Percentiles rank a stretch among this genome's conserved stretches.
These are phyloP conservation scores for Agrenia bidenticulata DNA, from an alignment of 2,888 invertebrate genomes.

Conservation along the genomic window DNA sequence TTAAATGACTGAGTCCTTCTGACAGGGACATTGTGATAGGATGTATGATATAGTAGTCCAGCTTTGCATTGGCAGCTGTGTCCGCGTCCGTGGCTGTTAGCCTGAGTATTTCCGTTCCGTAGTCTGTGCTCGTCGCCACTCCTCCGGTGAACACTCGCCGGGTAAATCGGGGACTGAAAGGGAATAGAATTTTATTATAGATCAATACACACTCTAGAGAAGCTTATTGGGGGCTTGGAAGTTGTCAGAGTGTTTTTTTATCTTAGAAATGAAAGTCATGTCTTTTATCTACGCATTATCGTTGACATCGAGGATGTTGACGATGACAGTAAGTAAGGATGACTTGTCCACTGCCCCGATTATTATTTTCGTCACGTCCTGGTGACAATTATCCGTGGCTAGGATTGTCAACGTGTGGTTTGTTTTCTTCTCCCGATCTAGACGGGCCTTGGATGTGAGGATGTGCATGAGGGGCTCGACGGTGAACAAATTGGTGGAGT, in stretches of 20 bases:
- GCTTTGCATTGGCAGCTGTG: conserved; percentile 70
- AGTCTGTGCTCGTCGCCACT: conserved; percentile 88
- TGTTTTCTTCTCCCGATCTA: conserved; percentile 73
- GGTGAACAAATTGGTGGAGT: conserved; percentile 70
- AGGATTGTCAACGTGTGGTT: conserved; percentile 71
- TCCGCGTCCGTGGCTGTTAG: conserved; percentile 60
- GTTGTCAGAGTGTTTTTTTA: too few relatives aligned
- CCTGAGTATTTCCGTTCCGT: conserved; percentile 82
- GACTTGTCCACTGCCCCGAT: conserved; percentile 40
- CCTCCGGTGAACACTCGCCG: conserved; percentile 87
- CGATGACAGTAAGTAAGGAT: conserved; percentile 65
- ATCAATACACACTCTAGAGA: too few relatives aligned
- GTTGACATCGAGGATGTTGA: conserved; percentile 80
- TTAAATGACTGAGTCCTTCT: conserved; percentile 68
- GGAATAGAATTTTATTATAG: not conserved
- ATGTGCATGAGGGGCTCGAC: conserved; percentile 73
- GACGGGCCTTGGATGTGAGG: conserved; percentile 61
- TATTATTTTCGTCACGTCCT: conserved; percentile 37
- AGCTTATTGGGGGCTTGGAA: not conserved
- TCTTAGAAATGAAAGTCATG: too few relatives aligned
- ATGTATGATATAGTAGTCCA: conserved; percentile 76
- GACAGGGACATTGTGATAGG: conserved; percentile 78
- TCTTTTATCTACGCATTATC: conserved; percentile 65
- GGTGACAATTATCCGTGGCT: conserved; percentile 77
- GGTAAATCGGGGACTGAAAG: conserved; percentile 70